Conservation (phyloP, 2,888 invertebrate genomes). For the Perithous albicinctus region DNA sequence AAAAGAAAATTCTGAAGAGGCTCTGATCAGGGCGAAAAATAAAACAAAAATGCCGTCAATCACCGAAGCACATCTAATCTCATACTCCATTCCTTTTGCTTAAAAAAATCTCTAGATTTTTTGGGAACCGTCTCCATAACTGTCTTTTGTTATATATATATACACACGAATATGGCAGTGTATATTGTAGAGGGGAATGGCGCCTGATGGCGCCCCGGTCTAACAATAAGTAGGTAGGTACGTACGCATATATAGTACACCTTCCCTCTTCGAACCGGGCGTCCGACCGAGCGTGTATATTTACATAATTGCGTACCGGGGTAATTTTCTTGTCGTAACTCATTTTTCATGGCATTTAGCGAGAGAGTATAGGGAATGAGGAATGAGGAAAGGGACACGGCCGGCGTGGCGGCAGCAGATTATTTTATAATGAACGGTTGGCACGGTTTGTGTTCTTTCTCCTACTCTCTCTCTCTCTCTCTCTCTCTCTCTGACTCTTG, state of each 20-base stretch:
- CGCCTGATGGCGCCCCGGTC: slow-evolving; percentile 52
- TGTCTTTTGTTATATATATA: neutral
- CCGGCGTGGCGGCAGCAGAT: slow-evolving; percentile 67
- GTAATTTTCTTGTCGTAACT: slow-evolving; percentile 76
- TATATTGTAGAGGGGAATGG: slow-evolving; percentile 54
- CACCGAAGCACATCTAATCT: no score
- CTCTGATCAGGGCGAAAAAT: no score
- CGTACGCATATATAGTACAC: slow-evolving; percentile 39
- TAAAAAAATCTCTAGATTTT: no score
- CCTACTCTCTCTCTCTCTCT: neutral
- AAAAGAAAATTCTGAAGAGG: no score
- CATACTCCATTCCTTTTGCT: no score
- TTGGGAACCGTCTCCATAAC: no score
- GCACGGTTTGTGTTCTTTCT: slow-evolving; percentile 28
- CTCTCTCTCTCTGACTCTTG: neutral
- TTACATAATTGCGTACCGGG: slow-evolving; percentile 76
- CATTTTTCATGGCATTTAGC: slow-evolving; percentile 76
- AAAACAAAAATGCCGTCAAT: no score
- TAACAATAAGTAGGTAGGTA: slow-evolving; percentile 52
- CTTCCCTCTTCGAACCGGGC: slow-evolving; percentile 39
- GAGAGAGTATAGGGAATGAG: slow-evolving; percentile 38
- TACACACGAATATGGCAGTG: no score
- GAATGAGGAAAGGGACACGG: slow-evolving; percentile 58
- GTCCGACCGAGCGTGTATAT: slow-evolving; percentile 64
- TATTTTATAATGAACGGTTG: slow-evolving; percentile 71